phyloP scores from a whole-genome alignment of 2,113 vertebrate species.

The Cisticola juncidis region DNA sequence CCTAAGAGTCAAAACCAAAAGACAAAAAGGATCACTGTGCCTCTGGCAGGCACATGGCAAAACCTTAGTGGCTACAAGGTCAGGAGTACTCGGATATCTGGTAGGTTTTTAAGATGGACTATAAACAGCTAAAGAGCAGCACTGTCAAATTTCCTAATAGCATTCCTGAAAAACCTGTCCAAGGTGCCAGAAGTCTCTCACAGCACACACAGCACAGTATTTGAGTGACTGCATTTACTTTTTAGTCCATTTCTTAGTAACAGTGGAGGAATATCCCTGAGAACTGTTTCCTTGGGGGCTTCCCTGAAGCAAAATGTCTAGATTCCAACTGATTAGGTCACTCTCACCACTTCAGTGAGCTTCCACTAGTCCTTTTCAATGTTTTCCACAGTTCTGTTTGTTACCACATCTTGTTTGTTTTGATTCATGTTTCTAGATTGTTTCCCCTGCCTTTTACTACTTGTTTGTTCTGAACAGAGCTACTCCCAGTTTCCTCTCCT shows the following conservation, averaged over 20 bases:
- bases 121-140: not conserved
- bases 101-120: not conserved
- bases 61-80: not conserved
- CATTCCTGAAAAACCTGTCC: not conserved
- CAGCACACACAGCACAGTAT: not conserved
- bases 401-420: not conserved
- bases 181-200: not conserved
- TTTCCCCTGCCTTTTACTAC: not conserved
- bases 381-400: not conserved
- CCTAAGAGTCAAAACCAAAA: not conserved
- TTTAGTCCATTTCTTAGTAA: not conserved
- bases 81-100: not conserved
- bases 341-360: not conserved
- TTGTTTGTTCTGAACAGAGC: not conserved
- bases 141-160: not conserved
- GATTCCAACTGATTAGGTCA: not conserved
- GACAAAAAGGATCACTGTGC: not conserved
- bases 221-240: not conserved
- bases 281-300: not conserved
- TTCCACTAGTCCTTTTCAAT: not conserved
- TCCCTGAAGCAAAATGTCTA: not conserved
- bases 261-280: accelerated
- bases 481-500: not conserved
- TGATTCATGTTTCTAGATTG: not conserved
- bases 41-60: not conserved